Base-by-base conservation (phyloP, 2,113 vertebrate genomes). In the Thunnus thynnus region DNA sequence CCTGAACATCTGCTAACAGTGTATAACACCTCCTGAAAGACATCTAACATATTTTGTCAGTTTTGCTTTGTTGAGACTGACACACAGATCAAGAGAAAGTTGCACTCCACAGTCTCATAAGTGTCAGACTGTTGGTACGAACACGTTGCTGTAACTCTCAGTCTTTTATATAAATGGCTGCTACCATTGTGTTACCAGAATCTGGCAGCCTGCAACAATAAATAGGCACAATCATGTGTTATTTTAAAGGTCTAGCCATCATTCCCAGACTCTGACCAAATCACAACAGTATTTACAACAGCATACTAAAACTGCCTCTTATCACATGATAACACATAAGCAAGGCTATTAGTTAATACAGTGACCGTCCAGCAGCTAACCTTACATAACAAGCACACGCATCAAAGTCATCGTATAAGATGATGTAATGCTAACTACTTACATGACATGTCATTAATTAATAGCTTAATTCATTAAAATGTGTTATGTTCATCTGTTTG, bases 341-440 rank as follows among this genome's bases (percentile, higher is more conserved):
- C 8, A 73, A 30, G 65, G 13, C 47, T 4, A 18, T 17, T 2
- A 22, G 20, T 14, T 30, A 50, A 56, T 48, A 41, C 1, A 62
- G 52, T 13, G 46, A 69, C 13, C 58, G 57, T 75, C 25, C 20
- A 25, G 55, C 17, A 61, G 54, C 30, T 57, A 68, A 64, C 52
- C 18, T 54, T 63, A 75, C 52, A 48, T 72, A 74, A 78, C 11
- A 67, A 46, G 47, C 44, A 69, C 13, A 48, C 36, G 72, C 55
- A 18, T 44, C 25, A 64, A 52, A 83, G 73, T 80, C 86, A 72
- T 82, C 36, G 57, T 22, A 67, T 36, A 66, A 82, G 44, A 78
- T 56, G 82, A 63, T 89, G 86, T 87, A 84, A 84, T 41, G 55
- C 82, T 74, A 83, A 72, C 77, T 63, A 84, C 80, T 88, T 88